These are phyloP conservation scores for Pogonus chalceus DNA, from an alignment of 1,140 invertebrate species.

Conservation along the genomic window DNA sequence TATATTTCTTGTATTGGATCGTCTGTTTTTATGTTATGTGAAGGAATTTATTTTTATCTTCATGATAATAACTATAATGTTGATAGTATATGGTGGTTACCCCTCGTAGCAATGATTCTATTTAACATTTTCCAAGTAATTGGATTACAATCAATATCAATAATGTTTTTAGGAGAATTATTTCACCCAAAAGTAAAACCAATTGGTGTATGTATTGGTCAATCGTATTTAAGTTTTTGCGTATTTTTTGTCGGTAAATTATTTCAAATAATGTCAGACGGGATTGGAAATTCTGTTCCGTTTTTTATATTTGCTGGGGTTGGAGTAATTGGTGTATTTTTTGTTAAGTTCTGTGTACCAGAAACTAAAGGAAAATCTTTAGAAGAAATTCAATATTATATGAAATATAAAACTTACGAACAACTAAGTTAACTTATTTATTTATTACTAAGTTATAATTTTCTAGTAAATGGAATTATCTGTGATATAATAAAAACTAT, in stretches of 20 bases:
- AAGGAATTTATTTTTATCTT: slow-evolving; percentile 1
- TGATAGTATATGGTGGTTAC: not conserved
- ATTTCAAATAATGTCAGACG: slow-evolving; percentile 7
- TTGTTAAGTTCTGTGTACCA: not conserved
- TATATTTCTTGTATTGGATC: not conserved
- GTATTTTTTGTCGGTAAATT: not conserved
- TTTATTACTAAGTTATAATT: too few species aligned
- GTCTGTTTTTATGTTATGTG: not conserved
- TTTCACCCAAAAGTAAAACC: not conserved
- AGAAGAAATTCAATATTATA: slow-evolving; percentile 1
- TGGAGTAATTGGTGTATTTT: not conserved
- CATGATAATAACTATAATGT: not conserved
- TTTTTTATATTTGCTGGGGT: not conserved
- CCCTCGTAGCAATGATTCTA: not conserved
- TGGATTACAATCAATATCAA: not conserved
- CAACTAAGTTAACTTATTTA: too few species aligned
- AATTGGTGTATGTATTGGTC: not conserved
- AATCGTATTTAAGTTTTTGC: not conserved
- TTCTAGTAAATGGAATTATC: too few species aligned
- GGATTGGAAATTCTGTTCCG: slow-evolving; percentile 2
- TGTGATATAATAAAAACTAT: too few species aligned
- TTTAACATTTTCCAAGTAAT: not conserved
- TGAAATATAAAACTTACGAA: not conserved
- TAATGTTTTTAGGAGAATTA: not conserved
- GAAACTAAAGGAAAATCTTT: not conserved